Conservation (phyloP, 2,797 vertebrate genomes). For the Orientallactaga sibirica region DNA sequence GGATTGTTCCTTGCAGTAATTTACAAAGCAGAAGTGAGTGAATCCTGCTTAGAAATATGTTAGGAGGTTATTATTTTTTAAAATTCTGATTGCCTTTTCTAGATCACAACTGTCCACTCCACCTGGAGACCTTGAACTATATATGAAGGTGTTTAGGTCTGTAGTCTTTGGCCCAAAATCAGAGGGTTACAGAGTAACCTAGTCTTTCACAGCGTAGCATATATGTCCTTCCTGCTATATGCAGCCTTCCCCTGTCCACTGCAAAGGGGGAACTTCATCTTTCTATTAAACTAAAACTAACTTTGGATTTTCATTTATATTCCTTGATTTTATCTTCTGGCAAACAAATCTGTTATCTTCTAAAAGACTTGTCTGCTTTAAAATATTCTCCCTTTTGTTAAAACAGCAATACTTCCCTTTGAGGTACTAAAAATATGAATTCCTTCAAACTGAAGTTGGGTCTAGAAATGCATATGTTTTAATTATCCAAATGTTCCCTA, state of each 20-base stretch:
- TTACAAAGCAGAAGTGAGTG: neutral
- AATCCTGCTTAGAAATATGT: neutral
- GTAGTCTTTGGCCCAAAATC: neutral
- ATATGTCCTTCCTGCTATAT: neutral
- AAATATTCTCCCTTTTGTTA: neutral
- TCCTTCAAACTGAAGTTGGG: neutral
- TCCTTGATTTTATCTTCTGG: neutral
- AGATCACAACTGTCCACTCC: accelerated
- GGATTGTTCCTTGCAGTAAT: neutral
- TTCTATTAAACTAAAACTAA: neutral
- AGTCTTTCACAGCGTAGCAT: accelerated
- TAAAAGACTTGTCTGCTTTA: neutral
- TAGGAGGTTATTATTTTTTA: neutral
- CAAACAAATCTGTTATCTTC: neutral
- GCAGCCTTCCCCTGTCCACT: neutral
- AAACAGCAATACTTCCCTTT: neutral
- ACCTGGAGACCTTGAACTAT: neutral
- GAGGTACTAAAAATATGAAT: neutral
- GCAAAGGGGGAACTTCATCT: neutral
- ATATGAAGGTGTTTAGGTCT: neutral
- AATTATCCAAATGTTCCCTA: neutral
- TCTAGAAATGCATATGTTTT: neutral
- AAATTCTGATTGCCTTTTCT: neutral
- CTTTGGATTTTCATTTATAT: neutral
- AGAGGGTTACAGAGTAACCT: neutral